Conservation (phyloP, 1,140 invertebrate species). For the Subanguina moxae region DNA sequence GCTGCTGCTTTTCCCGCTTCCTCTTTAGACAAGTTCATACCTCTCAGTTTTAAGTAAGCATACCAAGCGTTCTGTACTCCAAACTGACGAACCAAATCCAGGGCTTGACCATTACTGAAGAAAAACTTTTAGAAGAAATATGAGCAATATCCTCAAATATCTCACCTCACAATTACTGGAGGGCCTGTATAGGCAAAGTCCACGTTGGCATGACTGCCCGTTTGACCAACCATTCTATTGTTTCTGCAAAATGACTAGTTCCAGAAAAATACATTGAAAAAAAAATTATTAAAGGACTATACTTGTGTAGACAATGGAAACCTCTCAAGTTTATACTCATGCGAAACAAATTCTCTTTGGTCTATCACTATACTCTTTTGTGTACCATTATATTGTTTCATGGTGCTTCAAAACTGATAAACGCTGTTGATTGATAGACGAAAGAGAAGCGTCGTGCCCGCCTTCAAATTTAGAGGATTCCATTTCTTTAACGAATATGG, state of each 20-base stretch:
- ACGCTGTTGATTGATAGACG: too few relatives aligned
- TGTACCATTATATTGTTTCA: too few relatives aligned
- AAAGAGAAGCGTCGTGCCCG: too few relatives aligned
- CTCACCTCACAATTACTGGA: constrained; percentile 21
- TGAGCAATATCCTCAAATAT: neutral
- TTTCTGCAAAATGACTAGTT: neutral
- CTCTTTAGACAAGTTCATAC: constrained; percentile 36
- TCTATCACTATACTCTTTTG: too few relatives aligned
- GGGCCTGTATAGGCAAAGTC: constrained; percentile 37
- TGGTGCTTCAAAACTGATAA: too few relatives aligned
- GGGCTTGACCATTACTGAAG: constrained; percentile 7
- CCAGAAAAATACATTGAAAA: neutral
- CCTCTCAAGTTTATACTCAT: too few relatives aligned
- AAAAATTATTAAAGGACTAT: neutral
- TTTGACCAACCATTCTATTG: constrained; percentile 17
- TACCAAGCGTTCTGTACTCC: constrained; percentile 36
- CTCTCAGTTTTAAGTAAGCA: constrained; percentile 36
- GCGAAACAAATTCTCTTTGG: too few relatives aligned
- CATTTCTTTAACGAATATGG: too few relatives aligned
- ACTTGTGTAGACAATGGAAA: neutral
- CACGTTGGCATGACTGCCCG: constrained; percentile 13
- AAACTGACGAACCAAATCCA: constrained; percentile 31
- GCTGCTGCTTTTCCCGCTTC: constrained; percentile 23
- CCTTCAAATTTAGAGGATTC: too few relatives aligned
- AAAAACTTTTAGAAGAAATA: neutral